Evolutionary conservation across 1,140 invertebrate species (phyloP).

Genomic region (Drosophila arizonae): DNA sequence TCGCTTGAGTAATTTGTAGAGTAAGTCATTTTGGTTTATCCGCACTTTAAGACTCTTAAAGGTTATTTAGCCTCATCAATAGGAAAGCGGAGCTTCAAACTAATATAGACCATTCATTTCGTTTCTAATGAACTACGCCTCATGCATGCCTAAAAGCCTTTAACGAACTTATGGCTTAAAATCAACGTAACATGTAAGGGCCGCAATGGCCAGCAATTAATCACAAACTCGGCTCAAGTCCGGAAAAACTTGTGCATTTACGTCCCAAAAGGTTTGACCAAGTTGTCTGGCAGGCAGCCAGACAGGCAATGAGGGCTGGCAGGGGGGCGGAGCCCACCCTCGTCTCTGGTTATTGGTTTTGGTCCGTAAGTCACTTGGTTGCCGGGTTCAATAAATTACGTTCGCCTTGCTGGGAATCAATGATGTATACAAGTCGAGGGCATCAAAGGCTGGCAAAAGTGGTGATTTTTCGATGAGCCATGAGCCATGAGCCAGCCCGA

Average conservation of each 20-base stretch:
- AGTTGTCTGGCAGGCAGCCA: conserved; percentile 5
- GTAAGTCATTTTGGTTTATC: neutral
- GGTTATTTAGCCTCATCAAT: neutral
- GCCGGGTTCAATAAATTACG: conserved; percentile 74
- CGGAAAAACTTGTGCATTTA: conserved; percentile 66
- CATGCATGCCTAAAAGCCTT: conserved; percentile 59
- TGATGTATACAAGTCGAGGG: conserved; percentile 66
- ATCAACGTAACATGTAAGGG: conserved; percentile 66
- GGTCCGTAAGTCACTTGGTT: conserved; percentile 42
- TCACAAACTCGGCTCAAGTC: conserved; percentile 55
- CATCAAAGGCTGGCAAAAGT: conserved; percentile 61
- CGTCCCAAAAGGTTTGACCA: conserved; percentile 69
- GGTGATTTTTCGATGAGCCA: conserved; percentile 56
- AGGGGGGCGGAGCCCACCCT: neutral
- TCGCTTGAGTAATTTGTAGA: too few relatives aligned
- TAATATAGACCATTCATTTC: conserved; percentile 39
- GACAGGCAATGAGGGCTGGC: neutral
- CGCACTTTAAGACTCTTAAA: neutral
- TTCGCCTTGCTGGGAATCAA: conserved; percentile 58
- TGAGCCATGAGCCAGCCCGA: conserved; percentile 36
- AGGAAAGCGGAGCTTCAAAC: neutral
- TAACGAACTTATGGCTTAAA: conserved; percentile 62
- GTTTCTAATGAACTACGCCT: conserved; percentile 66
- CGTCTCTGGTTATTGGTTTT: conserved; percentile 5
- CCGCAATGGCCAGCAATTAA: conserved; percentile 65